These are phyloP conservation scores for Brotogeris chrysoptera DNA, from an alignment of 2,797 vertebrate genomes.

Conservation along the genomic window DNA sequence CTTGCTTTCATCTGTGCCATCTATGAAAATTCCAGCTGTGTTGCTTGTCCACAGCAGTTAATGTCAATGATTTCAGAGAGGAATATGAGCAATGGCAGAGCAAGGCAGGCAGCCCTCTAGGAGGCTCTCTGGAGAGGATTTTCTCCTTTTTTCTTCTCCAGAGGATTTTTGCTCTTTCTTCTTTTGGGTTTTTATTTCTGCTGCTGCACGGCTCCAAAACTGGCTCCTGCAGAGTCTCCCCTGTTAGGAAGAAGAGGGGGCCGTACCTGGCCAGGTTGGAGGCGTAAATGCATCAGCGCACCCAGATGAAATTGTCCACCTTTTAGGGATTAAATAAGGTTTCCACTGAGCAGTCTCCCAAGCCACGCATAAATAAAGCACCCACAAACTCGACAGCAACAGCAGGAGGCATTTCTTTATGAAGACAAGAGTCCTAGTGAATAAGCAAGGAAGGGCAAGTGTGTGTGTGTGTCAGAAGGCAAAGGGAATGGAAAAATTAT, in stretches of 20 bases:
- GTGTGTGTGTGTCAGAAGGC: not conserved
- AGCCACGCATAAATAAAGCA: not conserved
- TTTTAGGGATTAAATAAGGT: not conserved
- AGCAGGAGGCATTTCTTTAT: conserved; percentile 12
- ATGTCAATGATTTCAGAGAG: not conserved
- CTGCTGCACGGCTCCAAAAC: not conserved
- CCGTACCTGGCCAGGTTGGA: not conserved
- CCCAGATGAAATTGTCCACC: not conserved
- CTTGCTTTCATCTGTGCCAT: not conserved
- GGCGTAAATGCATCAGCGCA: not conserved
- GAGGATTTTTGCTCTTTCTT: not conserved
- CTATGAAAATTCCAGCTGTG: not conserved
- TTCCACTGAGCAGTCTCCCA: conserved; percentile 5
- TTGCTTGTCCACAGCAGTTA: conserved; percentile 13
- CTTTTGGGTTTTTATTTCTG: not conserved
- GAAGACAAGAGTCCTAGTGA: conserved; percentile 16
- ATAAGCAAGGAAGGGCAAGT: conserved; percentile 29
- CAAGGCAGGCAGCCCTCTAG: not conserved
- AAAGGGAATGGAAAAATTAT: conserved; percentile 35
- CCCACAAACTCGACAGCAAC: not conserved
- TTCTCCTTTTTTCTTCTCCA: not conserved
- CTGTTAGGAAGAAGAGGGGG: not conserved
- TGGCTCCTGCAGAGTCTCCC: not conserved
- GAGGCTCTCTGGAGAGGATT: not conserved
- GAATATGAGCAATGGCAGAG: not conserved